A percentile compares a stretch with the other conserved stretches of the same genome.
These are phyloP conservation scores for Mesopsocus fuscifrons DNA, from an alignment of 2,888 invertebrate genomes.

Conservation along the genomic window DNA sequence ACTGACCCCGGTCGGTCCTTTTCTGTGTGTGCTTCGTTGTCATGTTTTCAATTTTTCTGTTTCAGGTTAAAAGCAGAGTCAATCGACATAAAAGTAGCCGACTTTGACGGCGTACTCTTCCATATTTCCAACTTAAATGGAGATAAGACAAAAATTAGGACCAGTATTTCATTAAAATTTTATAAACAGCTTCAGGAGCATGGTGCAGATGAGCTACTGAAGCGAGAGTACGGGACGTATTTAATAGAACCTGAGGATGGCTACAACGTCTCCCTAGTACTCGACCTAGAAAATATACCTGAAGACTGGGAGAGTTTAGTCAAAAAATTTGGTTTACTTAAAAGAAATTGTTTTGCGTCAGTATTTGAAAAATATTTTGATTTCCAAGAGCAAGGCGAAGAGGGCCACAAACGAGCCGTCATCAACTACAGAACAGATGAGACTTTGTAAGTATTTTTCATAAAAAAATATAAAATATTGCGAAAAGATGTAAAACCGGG, in stretches of 20 bases:
- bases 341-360: conserved; percentile 97
- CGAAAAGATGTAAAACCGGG: too few species aligned
- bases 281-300: conserved; percentile 86
- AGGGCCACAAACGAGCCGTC: conserved; percentile 83
- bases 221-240: conserved; percentile 75
- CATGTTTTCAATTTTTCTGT: too few species aligned
- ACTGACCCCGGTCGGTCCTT: too few species aligned
- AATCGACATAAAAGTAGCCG: conserved; percentile 84
- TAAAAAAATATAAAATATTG: too few species aligned
- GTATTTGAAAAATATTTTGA: conserved; percentile 99
- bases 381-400: conserved; percentile 84
- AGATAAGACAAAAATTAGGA: conserved; percentile 92
- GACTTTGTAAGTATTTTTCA: conserved; percentile 60
- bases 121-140: conserved; percentile 94
- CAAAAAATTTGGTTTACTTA: conserved; percentile 81
- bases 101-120: conserved; percentile 98
- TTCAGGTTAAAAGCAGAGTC: conserved; percentile 85
- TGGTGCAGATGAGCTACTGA: conserved; percentile 91
- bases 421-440: conserved; percentile 98
- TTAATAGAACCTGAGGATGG: conserved; percentile 75
- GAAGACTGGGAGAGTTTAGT: conserved; percentile 75
- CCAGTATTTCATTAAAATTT: conserved; percentile 96
- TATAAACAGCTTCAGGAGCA: conserved; percentile 96
- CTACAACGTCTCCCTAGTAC: conserved; percentile 83
- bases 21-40: too few species aligned